Evolutionary conservation across 2,113 vertebrate species (phyloP), one percentile per base, ranked within the genome.

Genomic region (Corydoras maculifer): DNA sequence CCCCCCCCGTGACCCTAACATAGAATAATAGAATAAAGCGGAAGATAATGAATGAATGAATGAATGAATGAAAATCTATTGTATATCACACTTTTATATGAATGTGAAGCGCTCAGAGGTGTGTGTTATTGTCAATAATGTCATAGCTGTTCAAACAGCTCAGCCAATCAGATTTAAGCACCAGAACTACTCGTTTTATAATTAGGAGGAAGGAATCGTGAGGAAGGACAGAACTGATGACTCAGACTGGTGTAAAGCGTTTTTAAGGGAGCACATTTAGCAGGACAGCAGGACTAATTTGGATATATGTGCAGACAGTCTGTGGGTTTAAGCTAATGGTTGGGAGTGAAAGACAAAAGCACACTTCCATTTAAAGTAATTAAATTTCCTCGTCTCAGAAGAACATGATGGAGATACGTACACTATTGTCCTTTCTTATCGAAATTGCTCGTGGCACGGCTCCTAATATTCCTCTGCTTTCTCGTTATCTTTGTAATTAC

Each of bases 401-500:
- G 61, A 71, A 69, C 70, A 69, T 14, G 50, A 12, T 49, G 5
- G 54, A 60, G 65, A 73, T 61, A 65, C 9, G 54, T 71, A 67
- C 14, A 3, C 74, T 10, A 62, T 68, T 69, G 75, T 73, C 70
- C 70, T 9, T 65, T 57, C 76, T 74, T 74, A 58, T 65, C 70
- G 14, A 58, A 43, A 70, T 57, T 50, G 35, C 43, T 69, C 60
- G 18, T 57, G 67, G 68, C 51, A 49, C 18, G 48, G 57, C 32
- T 63, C 58, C 53, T 53, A 62, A 29, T 31, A 70, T 77, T 25
- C 62, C 54, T 15, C 4, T 15, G 13, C 13, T 70, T 73, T 57
- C 13, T 30, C n/a, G 58, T 64, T 67, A 77, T 74, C 76, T 78
- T 12, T 14, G 51, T 11, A 67, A 70, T 78, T 78, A 70, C 25